These are phyloP conservation scores for Chironomus striatipennis DNA, from an alignment of 1,140 invertebrate genomes.

Conservation along the genomic window DNA sequence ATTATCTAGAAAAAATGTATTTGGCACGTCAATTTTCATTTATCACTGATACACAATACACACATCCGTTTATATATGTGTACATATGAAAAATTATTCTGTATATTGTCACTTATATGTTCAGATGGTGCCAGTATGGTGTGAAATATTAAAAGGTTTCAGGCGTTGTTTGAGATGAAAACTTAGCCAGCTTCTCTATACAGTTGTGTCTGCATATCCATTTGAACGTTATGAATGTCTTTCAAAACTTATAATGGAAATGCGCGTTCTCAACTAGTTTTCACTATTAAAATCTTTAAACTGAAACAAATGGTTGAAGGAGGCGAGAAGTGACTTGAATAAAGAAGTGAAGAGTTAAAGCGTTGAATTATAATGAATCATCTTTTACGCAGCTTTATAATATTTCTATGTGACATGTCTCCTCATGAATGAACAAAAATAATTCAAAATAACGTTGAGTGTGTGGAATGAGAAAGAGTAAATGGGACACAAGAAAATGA, in stretches of 20 bases:
- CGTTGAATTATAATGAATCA: neutral
- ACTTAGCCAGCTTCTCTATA: too few relatives aligned
- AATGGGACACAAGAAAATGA: neutral
- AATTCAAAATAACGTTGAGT: neutral
- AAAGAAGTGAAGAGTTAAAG: too few relatives aligned
- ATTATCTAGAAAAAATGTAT: neutral
- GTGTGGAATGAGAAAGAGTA: neutral
- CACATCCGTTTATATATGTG: neutral
- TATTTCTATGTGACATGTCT: neutral
- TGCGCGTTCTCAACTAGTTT: too few relatives aligned
- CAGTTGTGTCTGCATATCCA: neutral
- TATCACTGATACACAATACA: neutral
- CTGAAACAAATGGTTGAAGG: too few relatives aligned
- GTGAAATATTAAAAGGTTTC: conserved; percentile 1
- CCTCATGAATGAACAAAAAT: too few relatives aligned
- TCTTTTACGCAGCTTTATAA: neutral
- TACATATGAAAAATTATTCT: neutral
- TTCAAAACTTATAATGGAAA: too few relatives aligned
- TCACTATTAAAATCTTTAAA: too few relatives aligned
- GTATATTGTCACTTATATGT: too few relatives aligned
- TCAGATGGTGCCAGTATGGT: neutral
- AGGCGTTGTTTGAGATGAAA: neutral
- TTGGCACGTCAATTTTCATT: conserved; percentile 13
- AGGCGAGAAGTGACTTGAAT: too few relatives aligned
- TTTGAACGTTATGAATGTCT: too few relatives aligned